These are phyloP conservation scores for Bombus confusus DNA, from an alignment of 1,140 invertebrate genomes.

Conservation along the genomic window DNA sequence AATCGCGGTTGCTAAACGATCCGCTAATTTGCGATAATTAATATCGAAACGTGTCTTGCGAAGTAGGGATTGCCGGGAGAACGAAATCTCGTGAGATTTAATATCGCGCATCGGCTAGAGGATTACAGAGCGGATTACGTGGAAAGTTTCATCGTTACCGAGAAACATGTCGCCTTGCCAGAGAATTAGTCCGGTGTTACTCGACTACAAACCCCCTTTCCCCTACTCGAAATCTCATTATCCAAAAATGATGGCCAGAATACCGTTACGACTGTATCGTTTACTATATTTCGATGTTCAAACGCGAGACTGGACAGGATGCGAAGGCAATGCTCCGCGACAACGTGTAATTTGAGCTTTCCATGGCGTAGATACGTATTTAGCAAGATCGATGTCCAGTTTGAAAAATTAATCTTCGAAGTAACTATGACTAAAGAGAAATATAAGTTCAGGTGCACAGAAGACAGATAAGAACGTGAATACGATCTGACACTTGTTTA, in stretches of 20 bases:
- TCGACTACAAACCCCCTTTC: slow-evolving; percentile 21
- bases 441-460: not conserved
- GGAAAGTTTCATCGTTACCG: slow-evolving; percentile 58
- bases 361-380: not conserved
- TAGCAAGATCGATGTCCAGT: not conserved
- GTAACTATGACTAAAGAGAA: not conserved
- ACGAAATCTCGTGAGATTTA: slow-evolving; percentile 47
- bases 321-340: not conserved
- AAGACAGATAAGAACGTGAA: not conserved
- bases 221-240: slow-evolving; percentile 20
- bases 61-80: not conserved
- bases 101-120: slow-evolving; percentile 44
- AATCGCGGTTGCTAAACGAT: not conserved
- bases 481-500: not conserved
- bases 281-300: not conserved
- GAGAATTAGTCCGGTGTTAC: slow-evolving; percentile 38
- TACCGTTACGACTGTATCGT: not conserved
- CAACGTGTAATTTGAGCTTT: too few species aligned
- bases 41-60: not conserved
- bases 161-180: slow-evolving; percentile 41
- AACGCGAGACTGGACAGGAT: not conserved
- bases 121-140: slow-evolving; percentile 45
- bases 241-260: not conserved
- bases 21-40: not conserved
- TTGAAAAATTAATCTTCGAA: not conserved